Evolutionary conservation across 1,140 invertebrate genomes (phyloP), one percentile per base, ranked within the genome.

Genomic region (Armadillidium nasatum): DNA sequence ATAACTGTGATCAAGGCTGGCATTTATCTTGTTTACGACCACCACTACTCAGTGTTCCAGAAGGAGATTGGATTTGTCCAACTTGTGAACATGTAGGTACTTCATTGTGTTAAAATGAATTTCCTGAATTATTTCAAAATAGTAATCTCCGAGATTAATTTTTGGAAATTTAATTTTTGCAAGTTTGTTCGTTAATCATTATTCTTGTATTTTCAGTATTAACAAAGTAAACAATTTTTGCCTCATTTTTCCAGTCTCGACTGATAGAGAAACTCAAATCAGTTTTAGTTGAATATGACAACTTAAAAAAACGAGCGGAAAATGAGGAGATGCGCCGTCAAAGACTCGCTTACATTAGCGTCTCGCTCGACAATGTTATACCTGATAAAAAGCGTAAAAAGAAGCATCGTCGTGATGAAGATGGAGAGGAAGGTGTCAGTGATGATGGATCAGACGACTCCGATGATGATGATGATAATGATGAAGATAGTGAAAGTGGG

Each of bases 31-130:
- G 96, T 84, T 87, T 98, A 0, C 89, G 92, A 60, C 96, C 96
- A 0, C 89, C 95, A 19, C 86, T 98, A 9, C 90, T 97, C 85
- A 87, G 95, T 0, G 94, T 99, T 82, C 96, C 96, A 7, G 94
- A 97, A 83, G 96, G 96, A 22, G 93, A 97, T 83, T 98, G 96
- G 97, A 96, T 91, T 85, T 98, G 97, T 85, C 96, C 96, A 68
- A 93, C 93, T 0, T 99, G 96, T 86, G 91, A 96, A 84, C 96
- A 96, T 85, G 87, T 88, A 82, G 85, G 86, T 73, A 10, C 13
- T 10, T 45, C 71, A 22, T 66, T 66, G 15, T 1, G 21, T 0
- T n/a, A 66, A 66, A n/a, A 66, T 66, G 60, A n/a, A 6, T 6
- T 33, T 33, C 33, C 33, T 33, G 33, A 33, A 33, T 33, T 33